Evolutionary conservation across 1,140 invertebrate genomes (phyloP), one percentile per base, ranked within the genome.

Genomic region (Tribolium madens): DNA sequence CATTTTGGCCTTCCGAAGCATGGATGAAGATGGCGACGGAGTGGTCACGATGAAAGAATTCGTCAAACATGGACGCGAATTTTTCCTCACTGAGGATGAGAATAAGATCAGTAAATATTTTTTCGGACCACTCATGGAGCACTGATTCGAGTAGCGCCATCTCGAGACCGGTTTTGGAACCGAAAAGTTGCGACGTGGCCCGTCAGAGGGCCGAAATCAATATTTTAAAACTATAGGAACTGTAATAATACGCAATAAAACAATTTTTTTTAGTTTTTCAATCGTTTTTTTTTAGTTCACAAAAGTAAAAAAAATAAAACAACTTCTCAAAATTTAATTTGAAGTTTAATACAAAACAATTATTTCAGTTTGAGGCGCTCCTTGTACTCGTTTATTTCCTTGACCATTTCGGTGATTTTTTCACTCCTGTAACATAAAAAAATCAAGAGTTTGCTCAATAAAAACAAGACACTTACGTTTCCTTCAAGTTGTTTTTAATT

Each of bases 61-160:
- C 83, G 89, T 95, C 0, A 91, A 91, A 83, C 86, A 93, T 48
- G 94, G 94, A 7, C 90, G 91, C 75, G 93, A 95, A 64, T 95
- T 92, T 85, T 94, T 95, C 86, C 85, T 92, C 10, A 91, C 91
- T 1, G 92, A 95, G 86, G 92, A 96, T 85, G 90, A 93, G 79
- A 89, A 86, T 1, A 89, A 88, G 80, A 92, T 94, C 42, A 94
- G 93, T 81, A 94, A 93, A 87, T 91, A 94, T 87, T 95, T 96
- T 81, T 96, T 93, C 93, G 94, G 94, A 36, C 94, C 94, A 5
- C 85, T 96, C 6, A 86, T 88, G 13, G 86, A 91, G 76, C 84
- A 85, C 52, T 86, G 79, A 82, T 26, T 26, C 6, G 21, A 26
- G 21, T 26, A 5, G 21, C 21, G 21, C 21, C 3, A 26, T 26